A percentile compares a stretch with the other conserved stretches of the same genome.
phyloP scores from a whole-genome alignment of 2,113 vertebrate genomes.

The Eptatretus burgeri region DNA sequence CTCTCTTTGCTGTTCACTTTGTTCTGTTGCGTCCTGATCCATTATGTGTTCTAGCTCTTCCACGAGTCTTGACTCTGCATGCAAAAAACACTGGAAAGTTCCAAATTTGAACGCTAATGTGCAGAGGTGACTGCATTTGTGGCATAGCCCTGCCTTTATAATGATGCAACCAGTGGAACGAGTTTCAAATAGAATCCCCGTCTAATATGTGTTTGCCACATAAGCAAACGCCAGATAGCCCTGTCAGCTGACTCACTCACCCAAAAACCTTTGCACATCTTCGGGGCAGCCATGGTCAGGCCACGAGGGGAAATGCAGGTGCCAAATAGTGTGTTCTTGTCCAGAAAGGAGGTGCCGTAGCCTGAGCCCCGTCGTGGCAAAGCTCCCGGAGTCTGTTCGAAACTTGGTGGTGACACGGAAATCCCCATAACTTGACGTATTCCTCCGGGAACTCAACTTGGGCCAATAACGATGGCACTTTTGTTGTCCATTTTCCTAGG shows the following conservation, averaged over 20 bases:
- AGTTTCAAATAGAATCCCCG: too few relatives aligned
- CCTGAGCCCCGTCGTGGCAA: conserved; percentile 75
- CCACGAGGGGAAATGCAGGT: conserved; percentile 93
- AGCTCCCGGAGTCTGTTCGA: conserved; percentile 85
- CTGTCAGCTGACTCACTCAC: conserved; percentile 23
- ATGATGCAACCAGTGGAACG: too few relatives aligned
- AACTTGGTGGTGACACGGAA: conserved; percentile 89
- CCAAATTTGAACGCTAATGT: too few relatives aligned
- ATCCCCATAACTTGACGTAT: conserved; percentile 61
- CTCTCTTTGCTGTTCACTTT: too few relatives aligned
- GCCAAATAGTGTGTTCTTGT: conserved; percentile 85
- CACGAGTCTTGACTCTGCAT: too few relatives aligned
- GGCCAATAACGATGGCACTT: conserved; percentile 96
- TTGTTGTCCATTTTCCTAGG: conserved; percentile 58
- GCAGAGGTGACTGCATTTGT: too few relatives aligned
- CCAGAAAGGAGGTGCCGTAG: conserved; percentile 72
- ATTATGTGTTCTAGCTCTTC: too few relatives aligned
- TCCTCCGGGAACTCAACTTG: conserved; percentile 65
- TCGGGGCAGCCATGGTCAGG: conserved; percentile 78
- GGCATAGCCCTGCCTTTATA: too few relatives aligned
- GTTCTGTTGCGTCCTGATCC: too few relatives aligned
- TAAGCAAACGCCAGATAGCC: too few relatives aligned
- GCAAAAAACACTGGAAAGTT: too few relatives aligned
- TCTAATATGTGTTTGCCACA: too few relatives aligned
- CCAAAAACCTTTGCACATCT: conserved; percentile 69